phyloP scores from a whole-genome alignment of 2,888 invertebrate genomes.

The Beris chalybata region DNA sequence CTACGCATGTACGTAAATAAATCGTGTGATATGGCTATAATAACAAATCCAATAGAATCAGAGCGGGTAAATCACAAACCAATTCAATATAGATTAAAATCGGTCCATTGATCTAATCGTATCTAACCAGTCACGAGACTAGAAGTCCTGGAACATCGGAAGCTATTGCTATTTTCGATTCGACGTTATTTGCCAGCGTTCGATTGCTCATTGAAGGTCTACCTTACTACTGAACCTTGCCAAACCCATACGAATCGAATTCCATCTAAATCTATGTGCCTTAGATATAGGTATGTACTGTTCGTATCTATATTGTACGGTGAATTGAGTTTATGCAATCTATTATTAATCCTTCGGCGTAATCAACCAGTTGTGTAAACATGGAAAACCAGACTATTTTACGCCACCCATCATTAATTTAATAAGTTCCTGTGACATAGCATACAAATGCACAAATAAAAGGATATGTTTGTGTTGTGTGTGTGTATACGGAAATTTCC shows the following conservation, averaged over 20 bases:
- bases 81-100: conserved; percentile 40
- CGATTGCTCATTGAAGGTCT: too few relatives aligned
- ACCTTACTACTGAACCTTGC: too few relatives aligned
- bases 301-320: neutral
- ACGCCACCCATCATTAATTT: conserved; percentile 40
- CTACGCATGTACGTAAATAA: conserved; percentile 33
- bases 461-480: too few relatives aligned
- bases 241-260: too few relatives aligned
- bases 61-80: conserved; percentile 38
- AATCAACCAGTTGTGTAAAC: conserved; percentile 39
- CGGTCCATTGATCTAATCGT: conserved; percentile 38
- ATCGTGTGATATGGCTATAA: conserved; percentile 38
- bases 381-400: conserved; percentile 38
- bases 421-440: conserved; percentile 37
- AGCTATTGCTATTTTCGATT: too few relatives aligned
- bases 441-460: neutral
- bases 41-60: conserved; percentile 32
- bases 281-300: too few relatives aligned
- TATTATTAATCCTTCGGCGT: conserved; percentile 39
- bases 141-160: neutral
- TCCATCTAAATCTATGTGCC: too few relatives aligned
- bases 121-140: conserved; percentile 33
- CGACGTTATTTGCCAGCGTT: too few relatives aligned
- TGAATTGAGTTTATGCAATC: conserved; percentile 36
- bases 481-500: too few relatives aligned